Percentiles rank a stretch among this genome's conserved stretches.
These are phyloP conservation scores for Microcebus murinus DNA, from an alignment of 2,113 vertebrate species.

Conservation along the genomic window DNA sequence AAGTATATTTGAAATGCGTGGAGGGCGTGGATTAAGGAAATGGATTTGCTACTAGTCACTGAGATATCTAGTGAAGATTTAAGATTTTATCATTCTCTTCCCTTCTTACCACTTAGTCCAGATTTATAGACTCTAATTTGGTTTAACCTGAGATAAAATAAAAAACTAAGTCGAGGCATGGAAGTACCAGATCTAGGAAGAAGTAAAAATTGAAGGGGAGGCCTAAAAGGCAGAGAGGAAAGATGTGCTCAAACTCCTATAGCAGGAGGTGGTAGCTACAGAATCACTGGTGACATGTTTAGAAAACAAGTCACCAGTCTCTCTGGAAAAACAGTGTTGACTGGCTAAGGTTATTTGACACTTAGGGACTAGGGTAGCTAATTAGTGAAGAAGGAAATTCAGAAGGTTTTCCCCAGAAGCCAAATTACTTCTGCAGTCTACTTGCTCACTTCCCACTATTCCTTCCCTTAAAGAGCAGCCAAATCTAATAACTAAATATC, in stretches of 20 bases:
- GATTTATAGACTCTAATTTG: not conserved
- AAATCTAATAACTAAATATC: not conserved
- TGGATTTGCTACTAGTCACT: not conserved
- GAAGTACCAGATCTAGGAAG: not conserved
- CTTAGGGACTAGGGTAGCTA: not conserved
- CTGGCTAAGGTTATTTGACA: not conserved
- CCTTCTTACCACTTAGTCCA: not conserved
- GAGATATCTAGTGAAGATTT: not conserved
- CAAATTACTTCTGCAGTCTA: not conserved
- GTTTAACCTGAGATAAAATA: not conserved
- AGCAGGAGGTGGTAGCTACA: not conserved
- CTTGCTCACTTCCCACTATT: not conserved
- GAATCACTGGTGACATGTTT: not conserved
- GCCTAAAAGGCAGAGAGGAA: not conserved
- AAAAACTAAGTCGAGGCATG: not conserved
- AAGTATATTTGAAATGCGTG: not conserved
- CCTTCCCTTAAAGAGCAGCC: not conserved
- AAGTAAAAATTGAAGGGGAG: not conserved
- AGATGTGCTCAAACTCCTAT: not conserved
- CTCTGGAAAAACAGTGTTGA: not conserved
- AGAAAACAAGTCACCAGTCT: not conserved
- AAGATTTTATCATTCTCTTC: not conserved
- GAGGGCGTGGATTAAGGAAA: not conserved
- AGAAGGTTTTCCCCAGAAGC: not conserved
- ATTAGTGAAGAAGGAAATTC: slow-evolving; percentile 19